Percentiles rank a stretch among this genome's conserved stretches.
These are phyloP conservation scores for Oxycera nigricornis DNA, from an alignment of 2,888 invertebrate genomes.

Conservation along the genomic window DNA sequence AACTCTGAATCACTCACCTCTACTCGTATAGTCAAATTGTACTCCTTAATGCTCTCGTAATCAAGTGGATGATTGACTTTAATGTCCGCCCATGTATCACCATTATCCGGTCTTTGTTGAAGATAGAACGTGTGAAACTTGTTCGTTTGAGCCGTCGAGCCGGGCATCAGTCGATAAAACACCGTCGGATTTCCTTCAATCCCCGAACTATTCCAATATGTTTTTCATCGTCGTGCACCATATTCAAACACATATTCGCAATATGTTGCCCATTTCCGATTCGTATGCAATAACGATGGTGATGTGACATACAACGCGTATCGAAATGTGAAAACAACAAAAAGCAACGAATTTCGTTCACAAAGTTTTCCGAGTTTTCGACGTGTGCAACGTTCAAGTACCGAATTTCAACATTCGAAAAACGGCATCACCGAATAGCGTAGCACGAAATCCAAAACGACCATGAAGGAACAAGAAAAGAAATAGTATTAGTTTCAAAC, in stretches of 20 bases:
- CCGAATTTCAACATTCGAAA: too few species aligned
- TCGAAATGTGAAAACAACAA: not conserved
- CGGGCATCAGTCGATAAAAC: slow-evolving; percentile 94
- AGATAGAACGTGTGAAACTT: slow-evolving; percentile 95
- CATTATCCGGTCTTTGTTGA: slow-evolving; percentile 91
- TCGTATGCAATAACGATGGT: not conserved
- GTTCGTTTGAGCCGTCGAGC: slow-evolving; percentile 94
- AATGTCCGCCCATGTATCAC: slow-evolving; percentile 94
- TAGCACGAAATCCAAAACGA: not conserved
- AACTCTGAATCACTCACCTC: slow-evolving; percentile 81
- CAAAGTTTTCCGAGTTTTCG: not conserved
- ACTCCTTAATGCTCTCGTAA: slow-evolving; percentile 93
- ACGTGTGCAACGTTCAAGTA: not conserved
- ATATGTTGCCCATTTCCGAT: not conserved
- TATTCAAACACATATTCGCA: not conserved
- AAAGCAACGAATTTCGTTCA: not conserved
- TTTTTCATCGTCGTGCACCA: slow-evolving; percentile 40
- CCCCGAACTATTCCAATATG: slow-evolving; percentile 76
- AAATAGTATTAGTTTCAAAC: slow-evolving; percentile 18
- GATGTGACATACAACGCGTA: not conserved
- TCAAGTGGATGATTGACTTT: slow-evolving; percentile 96
- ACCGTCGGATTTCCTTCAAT: slow-evolving; percentile 96
- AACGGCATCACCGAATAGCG: too few species aligned
- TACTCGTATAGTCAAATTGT: slow-evolving; percentile 93
- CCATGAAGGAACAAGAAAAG: not conserved